Evolutionary conservation across 2,113 vertebrate species (phyloP), one percentile per base, ranked within the genome.

Genomic region (Anolis carolinensis): DNA sequence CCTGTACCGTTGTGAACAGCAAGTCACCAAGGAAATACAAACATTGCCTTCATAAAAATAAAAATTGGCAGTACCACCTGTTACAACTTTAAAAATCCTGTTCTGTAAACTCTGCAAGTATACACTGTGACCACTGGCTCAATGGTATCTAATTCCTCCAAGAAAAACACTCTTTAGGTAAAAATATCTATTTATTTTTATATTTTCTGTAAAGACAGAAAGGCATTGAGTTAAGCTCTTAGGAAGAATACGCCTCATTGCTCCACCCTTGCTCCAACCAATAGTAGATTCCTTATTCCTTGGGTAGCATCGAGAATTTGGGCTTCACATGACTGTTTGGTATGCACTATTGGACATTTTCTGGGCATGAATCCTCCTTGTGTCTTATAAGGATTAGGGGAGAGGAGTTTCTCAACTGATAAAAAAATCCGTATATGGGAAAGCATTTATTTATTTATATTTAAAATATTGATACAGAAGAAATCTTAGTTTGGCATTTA

Each of bases 181-280:
- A 84, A 88, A 84, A 88, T 84, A 88, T 84, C 70, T 32, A 81
- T 44, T 68, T 81, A 76, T 84, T 80, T 84, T 88, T 79, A 80
- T 55, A 68, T 84, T 88, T 88, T 84, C 70, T 74, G 50, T 75
- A 75, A 81, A 14, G 70, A 84, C 78, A 88, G 77, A 88, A 77
- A 84, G 27, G 77, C 55, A 68, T 77, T 70, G 44, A 84, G 78
- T 67, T 83, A 78, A 83, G 30, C 81, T 83, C 63, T 83, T 68
- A 62, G 71, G 82, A 76, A 81, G 71, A 81, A 75, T 68, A 75
- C 4, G 32, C 62, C 34, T 84, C 71, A 72, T 20, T 55, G 8
- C 87, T 84, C 77, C 82, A 84, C 59, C 70, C 48, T 67, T 59
- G 39, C 5, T 44, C 39, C 48, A 81, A 6, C 32, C 36, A 84